Conservation (phyloP, 2,113 vertebrate genomes). For the Pteronura brasiliensis region DNA sequence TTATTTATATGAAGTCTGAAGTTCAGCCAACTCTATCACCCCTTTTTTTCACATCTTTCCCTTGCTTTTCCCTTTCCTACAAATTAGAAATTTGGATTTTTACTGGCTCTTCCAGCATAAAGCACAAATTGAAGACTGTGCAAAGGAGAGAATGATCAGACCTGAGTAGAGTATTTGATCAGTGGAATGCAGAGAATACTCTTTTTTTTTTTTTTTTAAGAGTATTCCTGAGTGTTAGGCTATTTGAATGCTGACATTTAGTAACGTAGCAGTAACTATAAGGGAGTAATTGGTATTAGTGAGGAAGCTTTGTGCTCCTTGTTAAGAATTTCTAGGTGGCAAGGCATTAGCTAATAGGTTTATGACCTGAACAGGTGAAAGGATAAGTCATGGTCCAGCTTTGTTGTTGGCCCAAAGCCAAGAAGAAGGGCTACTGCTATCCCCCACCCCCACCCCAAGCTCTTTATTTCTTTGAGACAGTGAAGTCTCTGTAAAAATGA, state of each 20-base stretch:
- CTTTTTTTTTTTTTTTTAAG: not conserved
- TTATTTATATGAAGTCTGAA: not conserved
- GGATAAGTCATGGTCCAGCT: not conserved
- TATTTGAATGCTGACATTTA: not conserved
- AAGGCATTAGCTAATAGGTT: not conserved
- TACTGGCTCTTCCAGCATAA: not conserved
- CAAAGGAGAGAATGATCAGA: not conserved
- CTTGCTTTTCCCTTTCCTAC: not conserved
- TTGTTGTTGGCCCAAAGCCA: not conserved
- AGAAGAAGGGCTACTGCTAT: not conserved
- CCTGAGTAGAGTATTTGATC: not conserved
- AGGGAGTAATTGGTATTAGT: not conserved
- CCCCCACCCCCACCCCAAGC: rapidly evolving
- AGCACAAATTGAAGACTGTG: not conserved
- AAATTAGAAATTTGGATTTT: constrained; percentile 31
- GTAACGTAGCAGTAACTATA: not conserved
- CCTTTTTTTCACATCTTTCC: not conserved
- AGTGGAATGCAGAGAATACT: not conserved
- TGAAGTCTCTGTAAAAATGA: not conserved
- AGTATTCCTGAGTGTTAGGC: not conserved
- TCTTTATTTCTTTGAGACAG: not conserved
- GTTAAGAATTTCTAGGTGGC: not conserved
- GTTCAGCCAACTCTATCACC: not conserved
- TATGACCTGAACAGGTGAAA: not conserved
- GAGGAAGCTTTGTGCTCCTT: not conserved